These are phyloP conservation scores for Acleris sparsana DNA, from an alignment of 2,888 invertebrate species.

Conservation along the genomic window DNA sequence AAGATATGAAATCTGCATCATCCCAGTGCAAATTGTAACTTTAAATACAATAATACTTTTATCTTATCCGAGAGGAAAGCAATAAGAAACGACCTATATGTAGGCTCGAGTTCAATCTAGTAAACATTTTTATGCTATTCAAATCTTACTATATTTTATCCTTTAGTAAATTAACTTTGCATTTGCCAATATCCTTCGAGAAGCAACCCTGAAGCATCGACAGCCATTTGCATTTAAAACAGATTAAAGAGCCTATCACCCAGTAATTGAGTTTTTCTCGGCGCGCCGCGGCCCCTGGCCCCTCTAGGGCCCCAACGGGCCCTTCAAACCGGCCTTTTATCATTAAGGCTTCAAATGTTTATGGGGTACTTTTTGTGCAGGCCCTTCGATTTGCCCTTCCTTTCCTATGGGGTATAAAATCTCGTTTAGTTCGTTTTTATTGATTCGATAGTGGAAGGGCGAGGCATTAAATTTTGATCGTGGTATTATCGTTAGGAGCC, in stretches of 20 bases:
- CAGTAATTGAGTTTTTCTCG: conserved; percentile 32
- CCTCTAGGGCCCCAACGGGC: conserved; percentile 14
- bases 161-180: too few relatives aligned
- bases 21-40: too few relatives aligned
- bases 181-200: neutral
- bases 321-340: conserved; percentile 6
- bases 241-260: conserved; percentile 32
- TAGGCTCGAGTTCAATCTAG: too few relatives aligned
- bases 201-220: conserved; percentile 18
- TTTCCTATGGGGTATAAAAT: neutral
- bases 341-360: conserved; percentile 18
- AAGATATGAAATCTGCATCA: too few relatives aligned
- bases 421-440: neutral
- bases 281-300: neutral
- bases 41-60: too few relatives aligned
- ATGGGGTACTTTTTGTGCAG: neutral
- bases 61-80: too few relatives aligned
- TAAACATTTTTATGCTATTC: too few relatives aligned
- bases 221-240: conserved; percentile 35
- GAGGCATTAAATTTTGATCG: neutral
- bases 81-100: too few relatives aligned
- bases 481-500: too few relatives aligned
- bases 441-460: neutral
- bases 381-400: neutral
- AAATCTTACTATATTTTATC: too few relatives aligned